A percentile compares a stretch with the other conserved stretches of the same genome.
These are phyloP conservation scores for Desmophyllum pertusum DNA, from an alignment of 92 coral and sea anemone genomes.

Conservation along the genomic window DNA sequence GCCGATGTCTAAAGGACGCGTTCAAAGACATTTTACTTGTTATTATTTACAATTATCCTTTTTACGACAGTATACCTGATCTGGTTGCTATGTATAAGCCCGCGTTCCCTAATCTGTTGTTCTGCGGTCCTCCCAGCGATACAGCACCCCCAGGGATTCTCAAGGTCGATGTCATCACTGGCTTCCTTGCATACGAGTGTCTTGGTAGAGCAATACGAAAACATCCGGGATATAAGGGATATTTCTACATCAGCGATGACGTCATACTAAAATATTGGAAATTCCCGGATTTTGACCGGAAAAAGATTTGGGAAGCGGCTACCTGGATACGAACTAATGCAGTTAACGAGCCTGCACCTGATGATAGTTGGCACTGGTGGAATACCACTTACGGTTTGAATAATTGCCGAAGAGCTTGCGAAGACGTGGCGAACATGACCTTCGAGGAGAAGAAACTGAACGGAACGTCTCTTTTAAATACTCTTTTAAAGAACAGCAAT, in stretches of 20 bases:
- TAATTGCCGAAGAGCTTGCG: slow-evolving; percentile 88
- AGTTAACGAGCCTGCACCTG: slow-evolving; percentile 53
- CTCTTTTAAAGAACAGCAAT: slow-evolving; percentile 68
- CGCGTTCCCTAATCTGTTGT: slow-evolving; percentile 65
- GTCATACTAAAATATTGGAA: slow-evolving; percentile 88
- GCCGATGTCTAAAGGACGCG: slow-evolving; percentile 72
- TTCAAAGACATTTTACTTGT: slow-evolving; percentile 76
- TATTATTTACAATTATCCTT: slow-evolving; percentile 79
- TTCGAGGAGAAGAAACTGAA: slow-evolving; percentile 35
- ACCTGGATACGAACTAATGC: slow-evolving; percentile 58
- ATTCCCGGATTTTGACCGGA: slow-evolving; percentile 65
- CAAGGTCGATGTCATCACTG: slow-evolving; percentile 69
- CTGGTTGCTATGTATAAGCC: slow-evolving; percentile 71
- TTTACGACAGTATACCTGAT: slow-evolving; percentile 77
- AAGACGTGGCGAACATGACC: slow-evolving; percentile 66
- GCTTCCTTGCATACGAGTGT: slow-evolving; percentile 88
- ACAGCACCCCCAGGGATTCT: slow-evolving; percentile 54
- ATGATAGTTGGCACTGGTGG: slow-evolving; percentile 98
- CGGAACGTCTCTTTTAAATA: slow-evolving; percentile 29
- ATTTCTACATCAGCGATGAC: slow-evolving; percentile 88
- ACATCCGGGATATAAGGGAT: slow-evolving; percentile 87
- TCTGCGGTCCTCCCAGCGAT: slow-evolving; percentile 80
- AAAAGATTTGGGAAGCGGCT: slow-evolving; percentile 81
- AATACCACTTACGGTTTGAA: slow-evolving; percentile 66
- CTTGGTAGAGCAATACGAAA: slow-evolving; percentile 78